Percentiles rank a stretch among this genome's conserved stretches.
These are phyloP conservation scores for Trematocara variabile DNA, from an alignment of 2,113 vertebrate genomes.

Conservation along the genomic window DNA sequence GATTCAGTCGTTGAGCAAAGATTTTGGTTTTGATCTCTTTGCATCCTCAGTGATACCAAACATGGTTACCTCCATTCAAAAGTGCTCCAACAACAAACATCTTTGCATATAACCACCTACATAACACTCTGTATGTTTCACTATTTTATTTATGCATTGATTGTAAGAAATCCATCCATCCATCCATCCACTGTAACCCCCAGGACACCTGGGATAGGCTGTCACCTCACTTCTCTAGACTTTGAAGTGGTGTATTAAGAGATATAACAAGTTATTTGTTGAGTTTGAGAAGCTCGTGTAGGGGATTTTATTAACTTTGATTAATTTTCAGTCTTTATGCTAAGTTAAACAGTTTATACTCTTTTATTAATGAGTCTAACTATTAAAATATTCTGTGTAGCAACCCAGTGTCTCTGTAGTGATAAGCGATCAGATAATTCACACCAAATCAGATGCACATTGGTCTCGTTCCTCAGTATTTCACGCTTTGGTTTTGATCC, in stretches of 20 bases:
- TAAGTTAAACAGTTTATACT: not conserved
- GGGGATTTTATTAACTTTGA: not conserved
- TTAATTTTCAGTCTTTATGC: not conserved
- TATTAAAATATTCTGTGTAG: not conserved
- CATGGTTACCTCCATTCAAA: not conserved
- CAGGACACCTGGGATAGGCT: not conserved
- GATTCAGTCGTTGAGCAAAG: not conserved
- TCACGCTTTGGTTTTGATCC: constrained; percentile 6
- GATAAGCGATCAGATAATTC: not conserved
- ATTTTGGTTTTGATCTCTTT: not conserved
- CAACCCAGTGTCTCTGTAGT: not conserved
- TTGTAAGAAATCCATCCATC: not conserved
- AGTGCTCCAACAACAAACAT: not conserved
- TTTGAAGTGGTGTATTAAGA: not conserved
- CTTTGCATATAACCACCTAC: not conserved
- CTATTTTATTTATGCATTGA: not conserved
- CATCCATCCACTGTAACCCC: not conserved
- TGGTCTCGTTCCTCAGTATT: not conserved
- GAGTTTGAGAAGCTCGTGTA: not conserved
- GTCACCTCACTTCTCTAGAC: not conserved
- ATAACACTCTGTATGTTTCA: not conserved
- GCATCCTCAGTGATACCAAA: not conserved
- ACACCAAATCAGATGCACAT: not conserved
- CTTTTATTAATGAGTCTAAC: not conserved
- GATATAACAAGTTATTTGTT: not conserved